phyloP scores from a whole-genome alignment of 1,140 invertebrate species.

The Bombus terrestris region DNA sequence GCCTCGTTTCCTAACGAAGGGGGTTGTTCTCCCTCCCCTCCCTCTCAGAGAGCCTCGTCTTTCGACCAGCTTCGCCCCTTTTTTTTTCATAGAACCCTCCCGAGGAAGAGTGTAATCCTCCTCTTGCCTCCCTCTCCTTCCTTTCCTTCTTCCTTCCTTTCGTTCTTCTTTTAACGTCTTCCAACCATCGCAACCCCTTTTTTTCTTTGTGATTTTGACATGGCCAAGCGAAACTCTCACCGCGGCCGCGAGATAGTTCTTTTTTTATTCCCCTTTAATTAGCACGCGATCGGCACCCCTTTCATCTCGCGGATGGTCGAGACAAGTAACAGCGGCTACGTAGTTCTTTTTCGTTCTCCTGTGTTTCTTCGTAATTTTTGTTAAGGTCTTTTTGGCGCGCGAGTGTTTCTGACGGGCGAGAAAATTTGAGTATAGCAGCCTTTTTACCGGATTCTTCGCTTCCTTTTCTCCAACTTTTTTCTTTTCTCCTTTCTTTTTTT shows the following conservation, averaged over 20 bases:
- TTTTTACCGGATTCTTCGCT: background rate
- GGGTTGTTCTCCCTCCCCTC: constrained; percentile 47
- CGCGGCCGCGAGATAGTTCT: constrained; percentile 33
- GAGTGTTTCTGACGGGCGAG: background rate
- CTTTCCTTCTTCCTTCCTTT: background rate
- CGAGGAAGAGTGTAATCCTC: constrained; percentile 42
- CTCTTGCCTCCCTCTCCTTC: constrained; percentile 13
- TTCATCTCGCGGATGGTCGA: constrained; percentile 30
- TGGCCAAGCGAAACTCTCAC: constrained; percentile 43
- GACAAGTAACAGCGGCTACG: constrained; percentile 11
- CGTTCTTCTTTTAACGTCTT: background rate
- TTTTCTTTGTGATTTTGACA: constrained; percentile 56
- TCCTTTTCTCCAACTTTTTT: background rate
- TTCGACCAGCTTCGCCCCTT: constrained; percentile 25
- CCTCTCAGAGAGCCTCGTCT: constrained; percentile 21
- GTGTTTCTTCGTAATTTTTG: background rate
- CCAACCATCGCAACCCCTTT: constrained; percentile 11
- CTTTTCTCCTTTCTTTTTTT: too few relatives aligned
- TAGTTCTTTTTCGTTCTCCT: background rate
- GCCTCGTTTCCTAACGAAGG: constrained; percentile 72
- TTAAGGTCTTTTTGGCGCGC: background rate
- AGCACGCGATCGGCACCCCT: constrained; percentile 47
- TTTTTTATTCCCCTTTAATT: constrained; percentile 49
- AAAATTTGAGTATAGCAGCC: background rate
- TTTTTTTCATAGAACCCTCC: constrained; percentile 31